A percentile compares a stretch with the other conserved stretches of the same genome.
Conservation (phyloP, 2,888 invertebrate genomes). For the Clanis bilineata region DNA sequence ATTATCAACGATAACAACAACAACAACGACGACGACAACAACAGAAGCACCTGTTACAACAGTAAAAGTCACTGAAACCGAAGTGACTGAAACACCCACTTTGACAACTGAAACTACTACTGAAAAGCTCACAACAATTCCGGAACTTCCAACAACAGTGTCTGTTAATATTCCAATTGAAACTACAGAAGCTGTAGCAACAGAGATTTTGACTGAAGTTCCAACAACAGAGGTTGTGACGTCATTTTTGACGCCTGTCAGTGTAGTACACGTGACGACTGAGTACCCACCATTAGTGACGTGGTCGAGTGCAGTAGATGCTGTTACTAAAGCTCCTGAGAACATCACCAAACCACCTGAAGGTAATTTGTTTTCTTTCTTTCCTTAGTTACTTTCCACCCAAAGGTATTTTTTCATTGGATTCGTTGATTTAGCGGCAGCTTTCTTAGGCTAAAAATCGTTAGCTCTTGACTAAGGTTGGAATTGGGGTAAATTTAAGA, state of each 20-base stretch:
- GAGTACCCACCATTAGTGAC: slow-evolving; percentile 72
- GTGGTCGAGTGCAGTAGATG: slow-evolving; percentile 74
- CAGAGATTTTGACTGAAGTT: slow-evolving; percentile 22
- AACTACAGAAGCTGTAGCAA: not conserved
- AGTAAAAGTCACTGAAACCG: slow-evolving; percentile 33
- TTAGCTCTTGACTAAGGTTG: too few relatives aligned
- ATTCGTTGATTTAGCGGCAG: too few relatives aligned
- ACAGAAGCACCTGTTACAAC: slow-evolving; percentile 39
- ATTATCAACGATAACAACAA: slow-evolving; percentile 33
- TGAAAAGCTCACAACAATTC: slow-evolving; percentile 20
- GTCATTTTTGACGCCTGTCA: slow-evolving; percentile 21
- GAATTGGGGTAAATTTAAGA: too few relatives aligned
- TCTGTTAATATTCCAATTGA: slow-evolving; percentile 20
- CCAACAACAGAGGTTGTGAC: slow-evolving; percentile 24
- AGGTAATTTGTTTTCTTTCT: slow-evolving; percentile 42
- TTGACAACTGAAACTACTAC: slow-evolving; percentile 20
- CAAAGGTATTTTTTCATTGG: too few relatives aligned
- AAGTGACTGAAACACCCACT: slow-evolving; percentile 28
- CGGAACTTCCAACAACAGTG: not conserved
- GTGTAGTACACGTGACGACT: slow-evolving; percentile 33
- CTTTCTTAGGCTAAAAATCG: too few relatives aligned
- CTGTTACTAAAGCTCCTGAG: slow-evolving; percentile 50
- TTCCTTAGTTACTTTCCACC: too few relatives aligned
- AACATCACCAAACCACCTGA: slow-evolving; percentile 48
- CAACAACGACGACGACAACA: slow-evolving; percentile 43